Evolutionary conservation across 2,797 vertebrate genomes (phyloP), one percentile per base, ranked within the genome.

Genomic region (Alosa sapidissima): DNA sequence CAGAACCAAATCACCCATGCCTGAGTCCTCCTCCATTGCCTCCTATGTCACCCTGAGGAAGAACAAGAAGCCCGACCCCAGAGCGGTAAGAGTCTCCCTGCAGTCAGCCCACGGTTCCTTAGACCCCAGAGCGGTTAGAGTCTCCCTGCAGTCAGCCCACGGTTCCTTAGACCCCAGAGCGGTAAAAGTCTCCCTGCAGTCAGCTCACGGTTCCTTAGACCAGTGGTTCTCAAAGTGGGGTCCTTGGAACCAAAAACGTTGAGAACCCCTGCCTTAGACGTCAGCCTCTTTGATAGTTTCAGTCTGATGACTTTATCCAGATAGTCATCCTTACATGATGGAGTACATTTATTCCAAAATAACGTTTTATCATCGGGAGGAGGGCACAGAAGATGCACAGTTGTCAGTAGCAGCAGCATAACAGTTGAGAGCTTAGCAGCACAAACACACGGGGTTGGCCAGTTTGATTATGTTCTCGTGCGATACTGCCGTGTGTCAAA

Each of bases 11-110:
- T 98, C 98, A 13, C 98, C 98, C 75, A 97, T 95, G 0, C 95
- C 97, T 0, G 97, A 99, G 52, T 98, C 97, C 10, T 98, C 96
- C 0, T 98, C 97, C 9, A 99, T 99, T 87, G 96, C 97, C 10
- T 99, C 98, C 1, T 99, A 98, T 5, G 98, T 99, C 81, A 99
- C 98, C n/a, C 91, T 99, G 90, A 97, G 98, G 91, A 99, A 99
- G 93, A 95, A 92, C 51, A 97, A 96, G 93, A 98, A 97, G 93
- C 94, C 96, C 8, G 97, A 98, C 86, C 92, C 94, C 14, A 96
- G 96, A 95, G 96, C 89, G 94, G 97, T 98, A 94, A 93, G 94
- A 91, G 21, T 33, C n/a, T 48, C 82, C 16, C 48, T 6, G 28
- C 47, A n/a, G 41, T 41, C 60, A 62, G 60, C 60, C 60, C 60